Percentiles rank a stretch among this genome's conserved stretches.
Conservation (phyloP, 2,113 vertebrate species). For the Psittacara wagleri region DNA sequence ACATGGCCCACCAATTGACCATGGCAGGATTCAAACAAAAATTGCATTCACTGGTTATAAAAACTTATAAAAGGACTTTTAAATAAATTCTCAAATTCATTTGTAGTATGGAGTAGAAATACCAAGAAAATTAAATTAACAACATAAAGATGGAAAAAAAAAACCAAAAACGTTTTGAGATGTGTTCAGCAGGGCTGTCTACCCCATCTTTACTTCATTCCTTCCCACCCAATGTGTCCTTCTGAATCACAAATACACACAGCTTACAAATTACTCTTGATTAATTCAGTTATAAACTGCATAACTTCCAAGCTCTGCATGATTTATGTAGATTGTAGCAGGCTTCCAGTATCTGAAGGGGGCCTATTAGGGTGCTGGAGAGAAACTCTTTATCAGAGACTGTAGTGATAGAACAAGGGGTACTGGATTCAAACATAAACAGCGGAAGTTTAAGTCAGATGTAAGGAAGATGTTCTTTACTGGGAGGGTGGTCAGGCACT, state of each 20-base stretch:
- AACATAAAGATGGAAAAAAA: not conserved
- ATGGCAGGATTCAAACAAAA: not conserved
- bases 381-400: not conserved
- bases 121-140: not conserved
- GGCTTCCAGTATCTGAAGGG: not conserved
- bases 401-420: not conserved
- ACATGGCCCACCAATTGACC: not conserved
- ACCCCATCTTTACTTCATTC: not conserved
- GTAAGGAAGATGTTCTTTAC: not conserved
- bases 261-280: not conserved
- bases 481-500: not conserved
- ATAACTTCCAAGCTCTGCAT: not conserved
- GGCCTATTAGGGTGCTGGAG: not conserved
- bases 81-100: not conserved
- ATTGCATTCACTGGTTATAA: not conserved
- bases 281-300: not conserved
- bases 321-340: not conserved
- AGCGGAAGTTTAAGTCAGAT: not conserved
- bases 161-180: rapidly evolving
- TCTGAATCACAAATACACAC: not conserved
- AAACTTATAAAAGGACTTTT: not conserved
- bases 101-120: not conserved
- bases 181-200: not conserved
- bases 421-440: not conserved
- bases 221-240: rapidly evolving